Conservation (phyloP, 2,797 vertebrate species). For the Hafferia zeledoni region DNA sequence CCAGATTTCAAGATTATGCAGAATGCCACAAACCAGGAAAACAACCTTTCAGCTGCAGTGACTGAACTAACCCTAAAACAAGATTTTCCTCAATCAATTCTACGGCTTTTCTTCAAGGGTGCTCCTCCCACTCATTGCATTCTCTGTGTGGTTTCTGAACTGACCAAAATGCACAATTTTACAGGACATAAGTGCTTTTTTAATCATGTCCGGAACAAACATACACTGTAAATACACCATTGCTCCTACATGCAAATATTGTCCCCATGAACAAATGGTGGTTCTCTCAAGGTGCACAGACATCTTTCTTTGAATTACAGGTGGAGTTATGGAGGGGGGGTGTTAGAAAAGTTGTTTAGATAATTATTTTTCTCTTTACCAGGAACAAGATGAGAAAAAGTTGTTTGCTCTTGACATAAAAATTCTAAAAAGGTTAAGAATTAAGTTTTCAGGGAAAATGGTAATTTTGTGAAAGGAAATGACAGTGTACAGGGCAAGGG, state of each 20-base stretch:
- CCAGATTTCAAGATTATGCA: not conserved
- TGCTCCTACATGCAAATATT: not conserved
- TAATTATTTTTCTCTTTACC: not conserved
- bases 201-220: not conserved
- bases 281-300: not conserved
- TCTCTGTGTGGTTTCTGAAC: not conserved
- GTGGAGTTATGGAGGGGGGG: accelerated
- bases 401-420: not conserved
- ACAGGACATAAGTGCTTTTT: not conserved
- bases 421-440: not conserved
- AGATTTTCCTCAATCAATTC: not conserved
- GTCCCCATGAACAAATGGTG: not conserved
- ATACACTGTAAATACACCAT: not conserved
- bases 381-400: not conserved
- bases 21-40: not conserved
- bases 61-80: not conserved
- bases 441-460: not conserved
- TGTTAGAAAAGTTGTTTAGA: not conserved
- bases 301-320: not conserved
- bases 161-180: accelerated
- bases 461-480: not conserved
- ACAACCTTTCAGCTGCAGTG: not conserved
- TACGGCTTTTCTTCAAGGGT: not conserved
- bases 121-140: not conserved
- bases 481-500: not conserved